A percentile compares a stretch with the other conserved stretches of the same genome.
Evolutionary conservation across 2,888 invertebrate species (phyloP).

Genomic region (Cartodere bifasciata): DNA sequence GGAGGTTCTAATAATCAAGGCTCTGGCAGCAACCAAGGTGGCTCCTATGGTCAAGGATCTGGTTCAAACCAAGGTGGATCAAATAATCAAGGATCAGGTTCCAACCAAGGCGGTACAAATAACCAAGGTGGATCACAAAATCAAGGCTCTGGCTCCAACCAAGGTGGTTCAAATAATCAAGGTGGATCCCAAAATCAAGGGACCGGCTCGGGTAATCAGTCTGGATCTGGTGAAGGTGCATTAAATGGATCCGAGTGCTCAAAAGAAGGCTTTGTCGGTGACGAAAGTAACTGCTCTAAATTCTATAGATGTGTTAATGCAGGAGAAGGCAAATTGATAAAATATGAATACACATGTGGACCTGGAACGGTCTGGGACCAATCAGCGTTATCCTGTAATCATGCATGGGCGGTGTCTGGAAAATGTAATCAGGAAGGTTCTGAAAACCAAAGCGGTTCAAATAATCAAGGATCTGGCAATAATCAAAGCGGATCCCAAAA

Average conservation of each 20-base stretch:
- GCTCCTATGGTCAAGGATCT: slow-evolving; percentile 10
- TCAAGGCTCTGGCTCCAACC: slow-evolving; percentile 12
- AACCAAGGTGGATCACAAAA: slow-evolving; percentile 11
- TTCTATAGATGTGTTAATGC: slow-evolving; percentile 66
- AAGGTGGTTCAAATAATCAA: slow-evolving; percentile 12
- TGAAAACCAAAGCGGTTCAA: slow-evolving; percentile 11
- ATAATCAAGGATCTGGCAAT: slow-evolving; percentile 6
- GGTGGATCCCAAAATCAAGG: slow-evolving; percentile 1
- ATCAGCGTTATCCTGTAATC: slow-evolving; percentile 54
- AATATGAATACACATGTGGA: slow-evolving; percentile 60
- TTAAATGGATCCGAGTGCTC: slow-evolving; percentile 33
- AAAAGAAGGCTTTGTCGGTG: slow-evolving; percentile 57
- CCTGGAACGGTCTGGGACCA: slow-evolving; percentile 70
- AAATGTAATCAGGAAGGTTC: slow-evolving; percentile 15
- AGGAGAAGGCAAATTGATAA: slow-evolving; percentile 44
- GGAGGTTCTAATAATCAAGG: slow-evolving; percentile 2
- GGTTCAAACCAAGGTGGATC: slow-evolving; percentile 9
- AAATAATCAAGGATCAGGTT: slow-evolving; percentile 10
- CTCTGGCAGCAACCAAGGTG: slow-evolving; percentile 2
- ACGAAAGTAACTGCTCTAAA: slow-evolving; percentile 55
- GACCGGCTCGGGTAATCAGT: slow-evolving; percentile 4
- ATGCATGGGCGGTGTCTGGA: slow-evolving; percentile 44
- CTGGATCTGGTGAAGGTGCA: slow-evolving; percentile 8
- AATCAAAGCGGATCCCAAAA: slow-evolving; percentile 6
- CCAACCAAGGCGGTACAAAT: slow-evolving; percentile 10